phyloP scores from a whole-genome alignment of 2,113 vertebrate genomes.

The Boulengeromyrus knoepffleri region DNA sequence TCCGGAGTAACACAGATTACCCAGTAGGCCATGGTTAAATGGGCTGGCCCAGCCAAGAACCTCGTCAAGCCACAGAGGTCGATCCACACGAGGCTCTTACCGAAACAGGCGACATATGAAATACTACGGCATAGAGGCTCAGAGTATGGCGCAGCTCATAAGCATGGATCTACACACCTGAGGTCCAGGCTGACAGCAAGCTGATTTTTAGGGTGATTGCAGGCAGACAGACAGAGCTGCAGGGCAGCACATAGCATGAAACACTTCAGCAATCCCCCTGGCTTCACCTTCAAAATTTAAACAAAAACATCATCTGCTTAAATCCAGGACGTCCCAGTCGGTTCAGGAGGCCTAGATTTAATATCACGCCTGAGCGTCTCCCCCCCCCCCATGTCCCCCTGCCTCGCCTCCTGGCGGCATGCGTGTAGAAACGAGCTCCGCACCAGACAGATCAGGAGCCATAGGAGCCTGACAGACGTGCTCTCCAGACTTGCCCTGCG shows the following conservation, averaged over 20 bases:
- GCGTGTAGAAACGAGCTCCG: background rate
- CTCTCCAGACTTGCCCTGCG: background rate
- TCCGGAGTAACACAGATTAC: background rate
- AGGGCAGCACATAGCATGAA: background rate
- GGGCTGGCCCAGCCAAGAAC: background rate
- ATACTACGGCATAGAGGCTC: background rate
- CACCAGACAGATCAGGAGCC: background rate
- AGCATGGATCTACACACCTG: background rate
- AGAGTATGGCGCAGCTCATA: background rate
- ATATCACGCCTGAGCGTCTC: background rate
- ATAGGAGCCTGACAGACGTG: background rate
- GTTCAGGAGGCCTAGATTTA: slow-evolving; percentile 5
- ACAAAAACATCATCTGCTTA: background rate
- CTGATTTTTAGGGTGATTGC: background rate
- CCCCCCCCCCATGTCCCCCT: background rate
- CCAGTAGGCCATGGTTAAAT: background rate
- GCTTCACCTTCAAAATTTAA: background rate
- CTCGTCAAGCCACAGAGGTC: background rate
- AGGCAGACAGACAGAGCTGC: background rate
- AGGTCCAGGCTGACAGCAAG: background rate
- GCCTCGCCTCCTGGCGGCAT: background rate
- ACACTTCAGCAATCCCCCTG: background rate
- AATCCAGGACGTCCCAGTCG: background rate
- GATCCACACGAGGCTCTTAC: background rate
- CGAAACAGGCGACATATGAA: background rate